Evolutionary conservation across 2,888 invertebrate genomes (phyloP), one percentile per base, ranked within the genome.

Genomic region (Iphiclides podalirius): DNA sequence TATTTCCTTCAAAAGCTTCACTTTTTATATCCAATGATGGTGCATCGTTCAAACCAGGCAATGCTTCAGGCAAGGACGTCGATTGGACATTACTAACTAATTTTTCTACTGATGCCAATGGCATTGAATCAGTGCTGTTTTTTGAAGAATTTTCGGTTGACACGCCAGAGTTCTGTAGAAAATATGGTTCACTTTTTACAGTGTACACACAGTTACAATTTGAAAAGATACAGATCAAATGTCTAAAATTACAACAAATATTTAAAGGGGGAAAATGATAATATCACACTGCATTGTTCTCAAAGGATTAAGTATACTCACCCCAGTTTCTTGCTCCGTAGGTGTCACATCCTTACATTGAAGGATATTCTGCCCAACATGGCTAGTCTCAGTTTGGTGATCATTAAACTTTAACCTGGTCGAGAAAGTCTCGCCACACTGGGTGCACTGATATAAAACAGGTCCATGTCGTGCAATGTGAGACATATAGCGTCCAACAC

Each of bases 391-490:
- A 47, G 77, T 75, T 67, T 93, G 93, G 74, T 94, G 94, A 11
- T 84, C 63, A 13, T 75, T 76, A 57, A 93, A 86, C 40, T 71
- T 73, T 2, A 90, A 75, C 52, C 90, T 82, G 1, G 86, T 88
- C 7, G 80, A 66, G 67, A 90, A 92, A 23, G 74, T 67, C 20
- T 73, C 71, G 8, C 74, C 70, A 63, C 93, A 93, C 47, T 82
- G 72, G 1, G 55, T 70, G 71, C 94, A 94, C 61, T 90, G 90
- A 68, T 91, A 93, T 43, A 81, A 77, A 11, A 91, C 89, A 11
- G 90, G 90, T 50, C 92, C 92, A 70, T 94, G 94, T 40, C 85
- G 86, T 36, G 90, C 89, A 47, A 91, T 81, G 65, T 93, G 92
- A 2, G 90, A 81, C 77, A 90, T 85, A 67, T 90, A 90, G 4